phyloP scores from a whole-genome alignment of 2,113 vertebrate species.

The Crotalus viridis region DNA sequence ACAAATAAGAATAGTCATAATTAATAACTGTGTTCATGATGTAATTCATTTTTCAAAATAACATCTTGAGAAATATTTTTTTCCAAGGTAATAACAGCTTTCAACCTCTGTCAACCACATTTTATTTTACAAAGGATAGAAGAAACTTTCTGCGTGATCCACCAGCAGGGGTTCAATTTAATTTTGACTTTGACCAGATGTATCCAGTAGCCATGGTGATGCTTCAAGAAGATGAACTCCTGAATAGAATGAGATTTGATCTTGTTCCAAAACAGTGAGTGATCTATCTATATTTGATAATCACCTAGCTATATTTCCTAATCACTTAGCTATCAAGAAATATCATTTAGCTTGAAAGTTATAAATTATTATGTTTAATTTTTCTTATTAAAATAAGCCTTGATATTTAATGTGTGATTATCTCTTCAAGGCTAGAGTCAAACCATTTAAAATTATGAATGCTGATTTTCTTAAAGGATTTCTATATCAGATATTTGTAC shows the following conservation, averaged over 20 bases:
- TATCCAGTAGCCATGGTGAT: conserved; percentile 89
- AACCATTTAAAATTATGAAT: background rate
- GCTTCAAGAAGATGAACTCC: conserved; percentile 90
- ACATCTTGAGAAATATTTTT: background rate
- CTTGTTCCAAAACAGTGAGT: conserved; percentile 94
- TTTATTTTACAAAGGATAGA: conserved; percentile 79
- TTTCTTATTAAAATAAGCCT: background rate
- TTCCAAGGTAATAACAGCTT: background rate
- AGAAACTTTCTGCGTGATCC: conserved; percentile 91
- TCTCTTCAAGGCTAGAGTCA: background rate
- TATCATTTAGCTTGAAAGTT: background rate
- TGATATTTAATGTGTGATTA: background rate
- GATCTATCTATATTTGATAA: background rate
- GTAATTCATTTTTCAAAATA: background rate
- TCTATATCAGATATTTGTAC: background rate
- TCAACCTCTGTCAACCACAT: background rate
- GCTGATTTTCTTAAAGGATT: background rate
- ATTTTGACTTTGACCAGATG: conserved; percentile 91
- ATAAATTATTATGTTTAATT: background rate
- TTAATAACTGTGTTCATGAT: background rate
- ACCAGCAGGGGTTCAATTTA: conserved; percentile 89
- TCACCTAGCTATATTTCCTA: no score
- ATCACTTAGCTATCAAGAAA: background rate
- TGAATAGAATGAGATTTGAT: conserved; percentile 92
- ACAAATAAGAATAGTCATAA: background rate